Conservation (phyloP, 2,113 vertebrate genomes). For the Urocolius indicus region DNA sequence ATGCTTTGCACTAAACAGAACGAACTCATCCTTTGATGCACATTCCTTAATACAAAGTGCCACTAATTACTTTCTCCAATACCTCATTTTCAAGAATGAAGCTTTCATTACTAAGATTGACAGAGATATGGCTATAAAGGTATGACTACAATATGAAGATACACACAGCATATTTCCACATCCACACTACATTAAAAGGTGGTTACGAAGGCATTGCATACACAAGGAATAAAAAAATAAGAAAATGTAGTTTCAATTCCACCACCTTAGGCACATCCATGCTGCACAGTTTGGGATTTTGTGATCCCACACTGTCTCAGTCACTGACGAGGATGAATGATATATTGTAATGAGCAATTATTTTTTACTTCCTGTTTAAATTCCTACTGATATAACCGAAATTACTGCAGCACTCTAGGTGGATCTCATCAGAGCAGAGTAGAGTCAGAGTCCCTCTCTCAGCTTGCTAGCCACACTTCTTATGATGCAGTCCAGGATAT, state of each 20-base stretch:
- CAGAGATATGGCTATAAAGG: not conserved
- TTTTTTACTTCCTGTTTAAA: not conserved
- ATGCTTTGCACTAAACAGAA: not conserved
- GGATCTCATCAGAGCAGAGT: fast-evolving
- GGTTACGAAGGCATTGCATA: not conserved
- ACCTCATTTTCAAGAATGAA: not conserved
- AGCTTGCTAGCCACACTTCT: fast-evolving
- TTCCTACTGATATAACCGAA: not conserved
- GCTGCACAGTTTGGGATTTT: not conserved
- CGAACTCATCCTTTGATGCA: not conserved
- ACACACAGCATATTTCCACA: not conserved
- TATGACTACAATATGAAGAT: not conserved
- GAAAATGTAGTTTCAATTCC: not conserved
- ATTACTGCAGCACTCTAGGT: not conserved
- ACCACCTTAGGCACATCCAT: not conserved
- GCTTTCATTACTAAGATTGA: not conserved
- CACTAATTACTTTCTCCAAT: not conserved
- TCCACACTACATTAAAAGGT: not conserved
- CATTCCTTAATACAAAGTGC: not conserved
- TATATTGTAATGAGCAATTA: not conserved
- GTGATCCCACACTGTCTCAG: not conserved
- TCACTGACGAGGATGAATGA: fast-evolving
- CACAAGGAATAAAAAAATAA: not conserved
- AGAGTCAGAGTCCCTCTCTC: fast-evolving
- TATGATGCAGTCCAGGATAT: not conserved